Evolutionary conservation across 2,797 vertebrate species (phyloP), one percentile per base, ranked within the genome.

Genomic region (Semotilus atromaculatus): DNA sequence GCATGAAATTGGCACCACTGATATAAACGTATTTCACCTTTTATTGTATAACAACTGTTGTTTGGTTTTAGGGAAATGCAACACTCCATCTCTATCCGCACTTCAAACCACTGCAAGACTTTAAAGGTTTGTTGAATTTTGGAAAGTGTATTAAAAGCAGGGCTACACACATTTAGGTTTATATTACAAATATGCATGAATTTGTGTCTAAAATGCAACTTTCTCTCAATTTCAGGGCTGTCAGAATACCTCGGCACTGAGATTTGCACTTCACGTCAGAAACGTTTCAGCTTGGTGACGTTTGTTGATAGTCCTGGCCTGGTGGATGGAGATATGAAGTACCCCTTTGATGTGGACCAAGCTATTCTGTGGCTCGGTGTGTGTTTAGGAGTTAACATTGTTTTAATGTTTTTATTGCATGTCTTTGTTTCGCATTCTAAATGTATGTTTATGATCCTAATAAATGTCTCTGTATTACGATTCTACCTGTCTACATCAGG

Each of bases 251-350:
- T 97, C 84, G 90, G 94, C 92, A 97, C 96, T 2, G 96, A 97
- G 92, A 94, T 97, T 84, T 97, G 96, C 91, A 97, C 96, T 0
- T 97, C 96, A 0, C 92, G 96, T 13, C 96, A 97, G 91, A 97
- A 97, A 84, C 95, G 95, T 34, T 97, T 97, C 91, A 95, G 94
- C 88, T 89, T 97, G 90, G 94, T 97, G 86, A 97, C 96, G 0
- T 97, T 97, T 88, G 96, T 96, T 77, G 96, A 97, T 89, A 95
- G 95, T 0, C 96, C 96, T 0, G 96, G 96, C 0, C 89, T 97
- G 84, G 96, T 97, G 83, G 96, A 97, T 1, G 96, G 96, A 0
- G 96, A 97, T 73, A 97, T 97, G 96, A 97, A 96, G 89, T 97
- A 97, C 84, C 96, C 96, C 6, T 97, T 97, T 86, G 95, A 97